Percentiles rank a stretch among this genome's conserved stretches.
phyloP scores from a whole-genome alignment of 2,888 invertebrate genomes.

The Ypsolopha scabrella region DNA sequence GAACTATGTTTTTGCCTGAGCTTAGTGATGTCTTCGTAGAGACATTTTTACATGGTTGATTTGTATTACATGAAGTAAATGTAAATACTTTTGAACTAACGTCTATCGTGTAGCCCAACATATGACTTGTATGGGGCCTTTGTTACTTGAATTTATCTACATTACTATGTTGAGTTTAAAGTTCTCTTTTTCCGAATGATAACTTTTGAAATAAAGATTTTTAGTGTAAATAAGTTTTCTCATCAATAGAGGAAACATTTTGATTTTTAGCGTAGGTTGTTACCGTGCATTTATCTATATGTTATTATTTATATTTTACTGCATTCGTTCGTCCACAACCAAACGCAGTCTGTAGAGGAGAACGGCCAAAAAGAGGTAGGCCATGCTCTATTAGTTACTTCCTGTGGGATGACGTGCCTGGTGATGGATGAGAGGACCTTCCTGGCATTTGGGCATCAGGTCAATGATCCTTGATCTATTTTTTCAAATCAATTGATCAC shows the following conservation, averaged over 20 bases:
- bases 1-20: constrained; percentile 61
- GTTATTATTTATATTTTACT: constrained; percentile 64
- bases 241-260: constrained; percentile 44
- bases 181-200: constrained; percentile 45
- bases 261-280: constrained; percentile 57
- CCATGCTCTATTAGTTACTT: constrained; percentile 34
- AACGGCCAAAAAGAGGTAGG: constrained; percentile 69
- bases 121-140: constrained; percentile 59
- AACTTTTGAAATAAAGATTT: constrained; percentile 42
- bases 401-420: constrained; percentile 32
- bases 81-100: constrained; percentile 55
- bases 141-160: constrained; percentile 48
- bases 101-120: constrained; percentile 50
- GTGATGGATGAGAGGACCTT: constrained; percentile 4
- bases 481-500: no score
- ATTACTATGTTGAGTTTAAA: constrained; percentile 26
- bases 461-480: not conserved
- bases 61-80: constrained; percentile 57
- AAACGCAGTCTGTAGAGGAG: constrained; percentile 70
- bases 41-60: constrained; percentile 56
- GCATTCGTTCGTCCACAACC: constrained; percentile 70
- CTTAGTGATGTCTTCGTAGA: constrained; percentile 66
- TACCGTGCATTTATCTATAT: constrained; percentile 68
- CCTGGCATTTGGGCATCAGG: not conserved
- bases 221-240: constrained; percentile 47